These are phyloP conservation scores for Cephus nigrinus DNA, from an alignment of 2,888 invertebrate species.

Conservation along the genomic window DNA sequence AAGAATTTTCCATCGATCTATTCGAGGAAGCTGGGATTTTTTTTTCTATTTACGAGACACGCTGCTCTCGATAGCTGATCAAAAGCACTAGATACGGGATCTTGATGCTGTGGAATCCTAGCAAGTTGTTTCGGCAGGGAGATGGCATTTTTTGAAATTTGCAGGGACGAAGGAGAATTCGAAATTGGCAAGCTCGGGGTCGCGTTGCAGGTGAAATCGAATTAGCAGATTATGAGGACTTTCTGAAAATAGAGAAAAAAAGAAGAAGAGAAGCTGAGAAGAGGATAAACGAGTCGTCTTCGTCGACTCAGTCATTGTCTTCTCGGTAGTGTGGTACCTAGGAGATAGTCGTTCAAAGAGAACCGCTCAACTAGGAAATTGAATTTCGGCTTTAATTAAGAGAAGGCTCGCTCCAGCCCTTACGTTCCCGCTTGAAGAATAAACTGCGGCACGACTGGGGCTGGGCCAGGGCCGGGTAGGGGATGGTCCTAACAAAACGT, in stretches of 20 bases:
- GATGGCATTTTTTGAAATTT: neutral
- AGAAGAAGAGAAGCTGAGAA: neutral
- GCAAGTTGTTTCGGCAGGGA: neutral
- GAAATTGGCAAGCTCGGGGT: neutral
- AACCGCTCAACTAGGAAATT: constrained; percentile 26
- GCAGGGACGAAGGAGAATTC: neutral
- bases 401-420: constrained; percentile 1
- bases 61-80: neutral
- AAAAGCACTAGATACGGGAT: neutral
- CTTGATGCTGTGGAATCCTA: neutral
- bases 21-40: neutral
- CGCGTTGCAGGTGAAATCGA: neutral
- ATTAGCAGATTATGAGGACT: neutral
- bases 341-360: neutral
- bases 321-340: neutral
- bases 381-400: constrained; percentile 36
- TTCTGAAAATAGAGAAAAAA: neutral
- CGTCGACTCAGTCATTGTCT: neutral
- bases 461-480: neutral
- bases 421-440: neutral
- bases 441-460: neutral
- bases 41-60: neutral
- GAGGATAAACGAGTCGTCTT: neutral
- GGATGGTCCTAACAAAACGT: constrained; percentile 9
- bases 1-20: neutral